Conservation (phyloP, 2,888 invertebrate genomes). For the Achlya flavicornis region DNA sequence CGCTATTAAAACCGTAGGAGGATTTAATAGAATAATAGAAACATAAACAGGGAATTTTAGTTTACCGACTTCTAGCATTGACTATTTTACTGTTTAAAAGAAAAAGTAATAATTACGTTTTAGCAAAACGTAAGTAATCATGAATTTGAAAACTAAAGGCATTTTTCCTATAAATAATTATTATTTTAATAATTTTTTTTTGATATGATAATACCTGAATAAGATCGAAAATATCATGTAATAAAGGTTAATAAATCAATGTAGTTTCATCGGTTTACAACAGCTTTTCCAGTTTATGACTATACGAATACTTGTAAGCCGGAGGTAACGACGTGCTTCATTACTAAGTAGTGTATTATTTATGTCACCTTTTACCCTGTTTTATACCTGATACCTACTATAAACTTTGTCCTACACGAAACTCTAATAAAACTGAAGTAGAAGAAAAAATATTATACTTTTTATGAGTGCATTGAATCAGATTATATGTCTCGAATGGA, state of each 20-base stretch:
- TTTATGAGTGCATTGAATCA: slow-evolving; percentile 14
- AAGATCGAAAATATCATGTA: neutral
- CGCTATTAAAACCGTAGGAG: neutral
- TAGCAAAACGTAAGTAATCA: neutral
- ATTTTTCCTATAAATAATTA: too few relatives aligned
- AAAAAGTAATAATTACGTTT: neutral
- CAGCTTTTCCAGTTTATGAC: slow-evolving; percentile 54
- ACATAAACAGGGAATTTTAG: too few relatives aligned
- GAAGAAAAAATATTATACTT: slow-evolving; percentile 33
- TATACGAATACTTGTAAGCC: slow-evolving; percentile 57
- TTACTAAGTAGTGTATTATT: slow-evolving; percentile 68
- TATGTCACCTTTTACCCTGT: slow-evolving; percentile 50
- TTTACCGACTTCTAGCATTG: too few relatives aligned
- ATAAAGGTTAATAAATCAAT: slow-evolving; percentile 29
- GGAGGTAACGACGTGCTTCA: slow-evolving; percentile 65
- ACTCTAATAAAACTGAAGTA: slow-evolving; percentile 27
- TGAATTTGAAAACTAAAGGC: too few relatives aligned
- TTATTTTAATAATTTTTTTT: too few relatives aligned
- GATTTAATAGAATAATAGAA: too few relatives aligned
- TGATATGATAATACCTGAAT: too few relatives aligned
- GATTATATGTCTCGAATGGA: neutral
- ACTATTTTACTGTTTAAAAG: too few relatives aligned
- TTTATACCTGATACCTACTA: slow-evolving; percentile 48
- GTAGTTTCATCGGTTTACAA: slow-evolving; percentile 46
- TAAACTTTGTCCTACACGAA: slow-evolving; percentile 45